Evolutionary conservation across 2,113 vertebrate genomes (phyloP).

Genomic region (Ramphastos sulfuratus): DNA sequence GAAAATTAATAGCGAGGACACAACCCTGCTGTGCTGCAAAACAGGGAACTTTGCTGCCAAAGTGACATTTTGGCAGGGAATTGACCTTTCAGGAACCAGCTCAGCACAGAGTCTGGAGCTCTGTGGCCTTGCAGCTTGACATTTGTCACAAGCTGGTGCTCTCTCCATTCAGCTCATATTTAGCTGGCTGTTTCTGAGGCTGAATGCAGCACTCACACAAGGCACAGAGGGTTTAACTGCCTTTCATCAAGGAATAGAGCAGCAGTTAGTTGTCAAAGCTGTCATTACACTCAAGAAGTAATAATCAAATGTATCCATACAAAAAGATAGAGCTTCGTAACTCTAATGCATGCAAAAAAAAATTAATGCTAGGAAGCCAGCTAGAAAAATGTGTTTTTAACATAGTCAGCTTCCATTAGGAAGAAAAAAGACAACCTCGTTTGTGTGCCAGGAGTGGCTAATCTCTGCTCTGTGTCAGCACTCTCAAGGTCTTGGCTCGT

Average conservation of each 20-base stretch:
- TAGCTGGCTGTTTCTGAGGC: fast-evolving
- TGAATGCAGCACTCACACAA: neutral
- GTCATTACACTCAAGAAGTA: neutral
- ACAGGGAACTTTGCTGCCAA: neutral
- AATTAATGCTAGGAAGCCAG: neutral
- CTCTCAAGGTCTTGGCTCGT: neutral
- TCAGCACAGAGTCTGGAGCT: neutral
- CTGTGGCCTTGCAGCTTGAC: fast-evolving
- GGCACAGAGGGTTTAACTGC: neutral
- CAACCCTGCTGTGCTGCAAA: neutral
- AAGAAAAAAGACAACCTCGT: neutral
- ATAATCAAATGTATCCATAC: neutral
- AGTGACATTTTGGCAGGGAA: neutral
- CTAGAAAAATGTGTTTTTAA: neutral
- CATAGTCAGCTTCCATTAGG: neutral
- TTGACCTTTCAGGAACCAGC: fast-evolving
- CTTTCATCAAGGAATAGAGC: neutral
- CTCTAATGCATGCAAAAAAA: neutral
- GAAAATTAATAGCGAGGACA: neutral
- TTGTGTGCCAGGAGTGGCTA: neutral
- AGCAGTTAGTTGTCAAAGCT: constrained; percentile 9
- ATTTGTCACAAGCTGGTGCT: neutral
- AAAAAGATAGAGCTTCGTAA: neutral
- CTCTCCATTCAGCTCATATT: neutral
- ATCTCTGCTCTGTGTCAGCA: neutral